Evolutionary conservation across 2,113 vertebrate species (phyloP).

Genomic region (Centropus unirufus): DNA sequence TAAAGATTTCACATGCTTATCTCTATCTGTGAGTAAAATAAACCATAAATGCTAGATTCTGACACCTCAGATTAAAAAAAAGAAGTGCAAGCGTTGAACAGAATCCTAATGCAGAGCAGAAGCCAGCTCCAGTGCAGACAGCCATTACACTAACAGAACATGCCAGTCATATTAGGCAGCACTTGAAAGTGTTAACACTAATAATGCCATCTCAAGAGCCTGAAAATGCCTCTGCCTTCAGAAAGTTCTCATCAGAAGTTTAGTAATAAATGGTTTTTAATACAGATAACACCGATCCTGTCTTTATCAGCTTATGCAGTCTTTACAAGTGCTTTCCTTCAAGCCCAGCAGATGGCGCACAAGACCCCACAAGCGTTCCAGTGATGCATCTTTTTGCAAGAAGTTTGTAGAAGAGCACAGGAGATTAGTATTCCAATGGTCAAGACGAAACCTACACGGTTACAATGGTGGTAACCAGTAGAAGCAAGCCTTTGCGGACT

Average conservation of each 20-base stretch:
- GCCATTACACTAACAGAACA: neutral
- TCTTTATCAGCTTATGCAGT: neutral
- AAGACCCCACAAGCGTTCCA: neutral
- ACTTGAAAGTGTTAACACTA: neutral
- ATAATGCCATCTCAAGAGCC: neutral
- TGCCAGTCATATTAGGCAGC: no score
- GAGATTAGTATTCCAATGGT: neutral
- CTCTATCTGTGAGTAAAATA: neutral
- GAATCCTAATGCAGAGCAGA: neutral
- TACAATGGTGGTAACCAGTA: accelerated
- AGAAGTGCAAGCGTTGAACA: neutral
- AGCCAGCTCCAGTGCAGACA: neutral
- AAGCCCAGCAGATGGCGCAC: neutral
- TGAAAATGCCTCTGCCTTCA: neutral
- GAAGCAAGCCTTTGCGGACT: neutral
- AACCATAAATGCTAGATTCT: neutral
- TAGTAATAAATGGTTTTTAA: neutral
- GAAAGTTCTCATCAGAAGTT: neutral
- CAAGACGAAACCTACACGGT: neutral
- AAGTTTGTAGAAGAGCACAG: neutral
- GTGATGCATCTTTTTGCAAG: neutral
- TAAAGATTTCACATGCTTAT: neutral
- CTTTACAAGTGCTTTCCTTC: neutral
- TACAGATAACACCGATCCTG: neutral
- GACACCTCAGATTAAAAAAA: neutral